Percentiles rank a stretch among this genome's conserved stretches.
Conservation (phyloP, 2,113 vertebrate genomes). For the Lethenteron reissneri region DNA sequence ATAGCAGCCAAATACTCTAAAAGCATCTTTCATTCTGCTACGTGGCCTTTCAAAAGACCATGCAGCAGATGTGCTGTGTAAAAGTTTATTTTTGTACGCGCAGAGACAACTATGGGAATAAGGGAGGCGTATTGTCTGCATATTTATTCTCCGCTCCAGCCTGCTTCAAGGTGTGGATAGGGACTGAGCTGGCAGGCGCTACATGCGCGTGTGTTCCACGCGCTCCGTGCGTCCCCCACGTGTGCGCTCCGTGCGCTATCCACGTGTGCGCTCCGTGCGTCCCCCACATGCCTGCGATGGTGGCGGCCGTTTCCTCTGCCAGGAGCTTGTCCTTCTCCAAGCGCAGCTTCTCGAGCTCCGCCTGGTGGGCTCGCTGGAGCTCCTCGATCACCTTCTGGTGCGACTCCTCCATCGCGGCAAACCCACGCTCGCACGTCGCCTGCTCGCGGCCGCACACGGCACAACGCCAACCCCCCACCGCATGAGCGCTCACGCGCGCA, state of each 20-base stretch:
- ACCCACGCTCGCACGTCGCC: constrained; percentile 89
- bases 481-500: too few relatives aligned
- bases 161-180: not conserved
- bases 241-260: not conserved
- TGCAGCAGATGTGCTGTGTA: too few relatives aligned
- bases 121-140: too few relatives aligned
- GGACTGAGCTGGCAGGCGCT: too few relatives aligned
- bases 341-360: constrained; percentile 69
- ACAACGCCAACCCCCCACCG: too few relatives aligned
- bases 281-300: constrained; percentile 52
- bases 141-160: not conserved
- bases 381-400: constrained; percentile 88
- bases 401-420: constrained; percentile 88
- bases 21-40: too few relatives aligned
- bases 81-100: too few relatives aligned
- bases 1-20: not conserved
- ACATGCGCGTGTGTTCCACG: too few relatives aligned
- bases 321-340: constrained; percentile 76
- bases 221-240: not conserved
- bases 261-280: too few relatives aligned
- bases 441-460: constrained; percentile 14
- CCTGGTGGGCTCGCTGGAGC: constrained; percentile 75
- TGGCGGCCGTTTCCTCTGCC: constrained; percentile 80
- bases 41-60: too few relatives aligned
- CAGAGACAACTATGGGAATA: too few relatives aligned